Conservation (phyloP, 2,888 invertebrate species). For the Choristoneura rosaceana region DNA sequence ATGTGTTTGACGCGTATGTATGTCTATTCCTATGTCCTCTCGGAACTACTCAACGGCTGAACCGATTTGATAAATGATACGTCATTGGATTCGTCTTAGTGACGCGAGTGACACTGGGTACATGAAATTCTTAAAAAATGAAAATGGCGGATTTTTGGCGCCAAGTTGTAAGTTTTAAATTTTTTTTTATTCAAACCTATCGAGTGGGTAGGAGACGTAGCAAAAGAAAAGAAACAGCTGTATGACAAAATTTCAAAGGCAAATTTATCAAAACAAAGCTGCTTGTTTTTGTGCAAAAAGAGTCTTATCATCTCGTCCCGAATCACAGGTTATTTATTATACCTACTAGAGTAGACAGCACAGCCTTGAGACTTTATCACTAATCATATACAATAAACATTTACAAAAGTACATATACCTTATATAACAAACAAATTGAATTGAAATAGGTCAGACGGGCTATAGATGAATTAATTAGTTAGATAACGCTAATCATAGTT, state of each 20-base stretch:
- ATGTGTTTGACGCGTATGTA: too few relatives aligned
- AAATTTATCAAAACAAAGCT: background rate
- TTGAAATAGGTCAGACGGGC: background rate
- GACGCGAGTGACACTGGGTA: too few relatives aligned
- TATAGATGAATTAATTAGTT: constrained; percentile 1
- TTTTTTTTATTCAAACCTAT: too few relatives aligned
- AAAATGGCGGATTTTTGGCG: too few relatives aligned
- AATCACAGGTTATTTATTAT: background rate
- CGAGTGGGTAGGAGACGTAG: too few relatives aligned
- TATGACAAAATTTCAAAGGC: too few relatives aligned
- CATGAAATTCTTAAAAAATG: too few relatives aligned
- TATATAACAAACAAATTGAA: background rate
- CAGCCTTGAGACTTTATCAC: background rate
- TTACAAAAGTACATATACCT: background rate
- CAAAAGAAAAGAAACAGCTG: background rate
- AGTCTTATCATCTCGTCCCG: background rate
- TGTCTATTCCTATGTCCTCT: too few relatives aligned
- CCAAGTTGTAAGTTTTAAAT: too few relatives aligned
- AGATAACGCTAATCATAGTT: background rate
- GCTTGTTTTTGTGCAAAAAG: background rate
- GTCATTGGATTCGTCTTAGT: too few relatives aligned
- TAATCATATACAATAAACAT: background rate
- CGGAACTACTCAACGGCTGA: too few relatives aligned
- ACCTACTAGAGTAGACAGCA: background rate
- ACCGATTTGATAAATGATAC: too few relatives aligned